phyloP scores from a whole-genome alignment of 1,140 invertebrate species.

The Bombyx mandarina region DNA sequence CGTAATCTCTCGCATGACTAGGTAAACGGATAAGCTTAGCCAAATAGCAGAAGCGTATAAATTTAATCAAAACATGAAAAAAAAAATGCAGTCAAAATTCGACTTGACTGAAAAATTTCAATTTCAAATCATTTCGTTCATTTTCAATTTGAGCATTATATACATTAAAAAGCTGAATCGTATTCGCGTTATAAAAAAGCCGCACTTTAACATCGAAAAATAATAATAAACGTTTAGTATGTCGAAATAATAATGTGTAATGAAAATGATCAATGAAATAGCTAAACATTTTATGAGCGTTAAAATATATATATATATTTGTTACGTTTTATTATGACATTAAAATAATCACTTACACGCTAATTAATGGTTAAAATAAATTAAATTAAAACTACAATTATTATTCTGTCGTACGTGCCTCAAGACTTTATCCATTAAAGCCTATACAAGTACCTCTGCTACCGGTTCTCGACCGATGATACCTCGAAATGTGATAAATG shows the following conservation, averaged over 20 bases:
- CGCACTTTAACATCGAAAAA: conserved; percentile 31
- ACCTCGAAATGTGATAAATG: not conserved
- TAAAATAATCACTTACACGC: conserved; percentile 34
- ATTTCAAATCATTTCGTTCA: not conserved
- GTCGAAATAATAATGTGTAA: not conserved
- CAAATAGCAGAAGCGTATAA: conserved; percentile 27
- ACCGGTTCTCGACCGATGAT: conserved; percentile 4
- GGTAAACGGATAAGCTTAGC: conserved; percentile 40
- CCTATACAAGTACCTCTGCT: conserved; percentile 57
- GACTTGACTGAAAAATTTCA: not conserved
- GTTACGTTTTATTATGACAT: conserved; percentile 16
- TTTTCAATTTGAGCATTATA: conserved; percentile 23
- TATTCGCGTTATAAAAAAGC: conserved; percentile 36
- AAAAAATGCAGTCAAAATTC: no score
- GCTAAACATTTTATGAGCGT: conserved; percentile 2
- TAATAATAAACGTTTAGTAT: not conserved
- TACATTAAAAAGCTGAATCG: conserved; percentile 44
- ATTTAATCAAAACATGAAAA: no score
- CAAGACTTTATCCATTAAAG: conserved; percentile 66
- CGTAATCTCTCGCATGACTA: conserved; percentile 51
- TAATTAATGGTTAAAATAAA: conserved; percentile 51
- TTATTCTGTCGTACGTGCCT: conserved; percentile 51
- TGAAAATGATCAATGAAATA: conserved; percentile 2
- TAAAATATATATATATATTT: conserved; percentile 13
- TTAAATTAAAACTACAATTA: conserved; percentile 43